Conservation (phyloP, 2,888 invertebrate species). For the Formica aserva region DNA sequence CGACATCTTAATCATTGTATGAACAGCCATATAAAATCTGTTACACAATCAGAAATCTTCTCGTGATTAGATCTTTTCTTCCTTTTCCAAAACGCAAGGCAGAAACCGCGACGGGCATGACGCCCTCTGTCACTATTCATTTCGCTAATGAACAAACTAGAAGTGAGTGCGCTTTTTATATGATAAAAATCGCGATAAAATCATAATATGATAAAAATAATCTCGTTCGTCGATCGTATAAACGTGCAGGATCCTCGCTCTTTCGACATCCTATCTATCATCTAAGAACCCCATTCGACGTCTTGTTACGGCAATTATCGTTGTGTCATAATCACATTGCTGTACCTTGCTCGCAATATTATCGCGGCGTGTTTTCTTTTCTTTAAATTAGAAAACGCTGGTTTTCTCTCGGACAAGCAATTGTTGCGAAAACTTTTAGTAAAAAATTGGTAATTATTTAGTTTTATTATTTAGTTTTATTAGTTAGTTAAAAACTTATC, state of each 20-base stretch:
- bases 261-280: constrained; percentile 39
- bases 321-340: constrained; percentile 1
- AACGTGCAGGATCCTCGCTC: neutral
- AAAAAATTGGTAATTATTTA: neutral
- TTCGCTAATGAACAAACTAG: neutral
- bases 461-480: too few species aligned
- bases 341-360: neutral
- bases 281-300: constrained; percentile 39
- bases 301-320: constrained; percentile 58
- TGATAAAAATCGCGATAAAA: constrained; percentile 32
- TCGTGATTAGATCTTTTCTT: constrained; percentile 8
- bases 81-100: constrained; percentile 24
- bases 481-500: neutral
- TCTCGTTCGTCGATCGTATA: neutral
- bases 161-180: constrained; percentile 30
- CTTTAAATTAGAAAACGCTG: neutral
- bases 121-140: constrained; percentile 1
- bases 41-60: constrained; percentile 23
- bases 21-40: neutral
- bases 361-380: neutral
- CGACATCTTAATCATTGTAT: neutral
- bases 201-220: constrained; percentile 14
- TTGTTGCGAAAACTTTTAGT: neutral
- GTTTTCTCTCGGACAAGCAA: neutral
- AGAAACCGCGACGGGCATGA: constrained; percentile 18